These are phyloP conservation scores for Tetranychus truncatus DNA, from an alignment of 2,888 invertebrate species.

Conservation along the genomic window DNA sequence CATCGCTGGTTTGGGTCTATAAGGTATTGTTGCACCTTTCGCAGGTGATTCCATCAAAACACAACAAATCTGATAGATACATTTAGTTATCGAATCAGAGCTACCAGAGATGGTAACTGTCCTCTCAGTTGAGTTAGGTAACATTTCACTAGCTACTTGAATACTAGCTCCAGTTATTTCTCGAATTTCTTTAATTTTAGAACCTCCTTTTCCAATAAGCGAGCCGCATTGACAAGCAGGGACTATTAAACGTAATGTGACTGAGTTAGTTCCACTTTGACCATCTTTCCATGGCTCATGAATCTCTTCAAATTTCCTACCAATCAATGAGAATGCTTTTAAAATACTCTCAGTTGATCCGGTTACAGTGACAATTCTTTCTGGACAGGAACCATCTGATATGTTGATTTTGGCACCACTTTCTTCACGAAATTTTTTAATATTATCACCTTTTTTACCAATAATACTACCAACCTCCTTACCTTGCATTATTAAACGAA, in stretches of 20 bases:
- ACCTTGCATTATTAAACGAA: slow-evolving; percentile 99
- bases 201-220: slow-evolving; percentile 95
- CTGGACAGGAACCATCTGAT: slow-evolving; percentile 97
- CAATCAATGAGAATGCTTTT: slow-evolving; percentile 96
- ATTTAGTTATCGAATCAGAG: slow-evolving; percentile 92
- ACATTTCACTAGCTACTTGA: slow-evolving; percentile 91
- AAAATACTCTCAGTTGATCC: slow-evolving; percentile 91
- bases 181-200: slow-evolving; percentile 97
- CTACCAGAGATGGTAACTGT: slow-evolving; percentile 95
- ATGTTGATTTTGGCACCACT: slow-evolving; percentile 99
- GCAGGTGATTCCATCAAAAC: slow-evolving; percentile 99
- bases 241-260: slow-evolving; percentile 87
- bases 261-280: slow-evolving; percentile 46
- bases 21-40: slow-evolving; percentile 97
- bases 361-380: slow-evolving; percentile 95
- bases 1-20: slow-evolving; percentile 89
- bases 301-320: slow-evolving; percentile 96
- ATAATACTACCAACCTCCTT: slow-evolving; percentile 96
- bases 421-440: slow-evolving; percentile 98
- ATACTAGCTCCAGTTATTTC: slow-evolving; percentile 50
- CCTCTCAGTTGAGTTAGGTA: slow-evolving; percentile 94
- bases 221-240: slow-evolving; percentile 99
- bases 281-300: slow-evolving; percentile 26
- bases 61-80: slow-evolving; percentile 97
- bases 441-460: slow-evolving; percentile 97